A percentile compares a stretch with the other conserved stretches of the same genome.
Conservation (phyloP, 2,888 invertebrate species). For the Drosophila gaucha region DNA sequence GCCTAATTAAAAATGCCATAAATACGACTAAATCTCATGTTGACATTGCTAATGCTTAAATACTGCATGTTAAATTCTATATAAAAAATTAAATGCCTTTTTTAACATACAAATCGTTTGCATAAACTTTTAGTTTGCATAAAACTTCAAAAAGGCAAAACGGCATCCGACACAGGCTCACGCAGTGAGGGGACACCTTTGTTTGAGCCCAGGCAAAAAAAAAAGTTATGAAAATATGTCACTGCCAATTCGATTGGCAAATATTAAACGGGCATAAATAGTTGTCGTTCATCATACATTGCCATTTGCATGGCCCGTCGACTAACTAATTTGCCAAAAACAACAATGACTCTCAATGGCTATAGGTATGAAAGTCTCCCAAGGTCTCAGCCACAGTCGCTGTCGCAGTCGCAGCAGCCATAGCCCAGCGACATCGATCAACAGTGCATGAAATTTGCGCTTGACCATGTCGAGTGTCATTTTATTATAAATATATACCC, state of each 20-base stretch:
- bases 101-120: slow-evolving; percentile 43
- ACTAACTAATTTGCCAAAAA: slow-evolving; percentile 65
- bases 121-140: slow-evolving; percentile 62
- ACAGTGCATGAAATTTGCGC: slow-evolving; percentile 69
- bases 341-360: slow-evolving; percentile 52
- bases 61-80: slow-evolving; percentile 20
- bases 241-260: slow-evolving; percentile 52
- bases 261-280: slow-evolving; percentile 48
- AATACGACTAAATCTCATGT: slow-evolving; percentile 36
- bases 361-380: slow-evolving; percentile 48
- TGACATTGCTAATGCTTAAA: slow-evolving; percentile 50
- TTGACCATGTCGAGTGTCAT: slow-evolving; percentile 65
- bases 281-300: slow-evolving; percentile 24
- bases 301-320: slow-evolving; percentile 45
- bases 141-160: slow-evolving; percentile 41
- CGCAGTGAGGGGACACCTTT: slow-evolving; percentile 40
- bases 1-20: slow-evolving; percentile 75
- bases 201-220: slow-evolving; percentile 31
- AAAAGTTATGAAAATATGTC: slow-evolving; percentile 24
- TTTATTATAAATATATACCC: slow-evolving; percentile 46
- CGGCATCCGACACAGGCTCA: slow-evolving; percentile 22
- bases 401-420: slow-evolving; percentile 22
- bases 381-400: slow-evolving; percentile 45
- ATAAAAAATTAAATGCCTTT: slow-evolving; percentile 55
- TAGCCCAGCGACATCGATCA: slow-evolving; percentile 60